phyloP scores from a whole-genome alignment of 2,888 invertebrate species.

The Chymomyza fuscimana region DNA sequence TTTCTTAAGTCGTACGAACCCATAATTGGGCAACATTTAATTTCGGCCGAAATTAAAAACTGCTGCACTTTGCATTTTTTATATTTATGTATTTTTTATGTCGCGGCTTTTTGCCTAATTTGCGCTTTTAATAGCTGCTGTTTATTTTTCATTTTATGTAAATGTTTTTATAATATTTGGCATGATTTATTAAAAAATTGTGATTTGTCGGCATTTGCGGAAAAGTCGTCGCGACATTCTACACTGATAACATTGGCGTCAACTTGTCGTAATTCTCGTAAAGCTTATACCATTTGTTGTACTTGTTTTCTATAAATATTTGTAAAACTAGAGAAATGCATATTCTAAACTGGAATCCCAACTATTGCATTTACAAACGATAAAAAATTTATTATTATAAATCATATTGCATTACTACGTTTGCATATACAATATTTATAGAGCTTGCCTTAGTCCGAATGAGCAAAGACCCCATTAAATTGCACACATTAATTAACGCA shows the following conservation, averaged over 20 bases:
- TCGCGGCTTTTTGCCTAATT: not conserved
- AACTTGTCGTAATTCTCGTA: not conserved
- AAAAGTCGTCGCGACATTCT: constrained; percentile 9
- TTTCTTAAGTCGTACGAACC: no score
- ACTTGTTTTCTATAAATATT: not conserved
- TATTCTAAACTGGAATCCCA: not conserved
- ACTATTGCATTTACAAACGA: not conserved
- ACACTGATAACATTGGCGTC: constrained; percentile 4
- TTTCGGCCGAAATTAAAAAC: constrained; percentile 24
- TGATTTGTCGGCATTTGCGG: constrained; percentile 8
- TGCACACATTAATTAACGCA: not conserved
- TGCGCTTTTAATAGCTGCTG: not conserved
- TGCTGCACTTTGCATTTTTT: constrained; percentile 10
- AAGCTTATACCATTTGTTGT: no score
- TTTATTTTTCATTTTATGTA: not conserved
- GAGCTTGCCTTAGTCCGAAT: not conserved
- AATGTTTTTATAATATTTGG: not conserved
- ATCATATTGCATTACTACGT: not conserved
- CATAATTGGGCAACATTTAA: constrained; percentile 11
- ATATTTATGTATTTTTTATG: not conserved
- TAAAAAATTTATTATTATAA: not conserved
- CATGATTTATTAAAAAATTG: not conserved
- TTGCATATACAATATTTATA: not conserved
- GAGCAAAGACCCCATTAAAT: not conserved
- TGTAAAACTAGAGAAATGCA: not conserved